Evolutionary conservation across 92 coral and sea anemone genomes (phyloP), one percentile per base, ranked within the genome.

Genomic region (Plumapathes pennacea): DNA sequence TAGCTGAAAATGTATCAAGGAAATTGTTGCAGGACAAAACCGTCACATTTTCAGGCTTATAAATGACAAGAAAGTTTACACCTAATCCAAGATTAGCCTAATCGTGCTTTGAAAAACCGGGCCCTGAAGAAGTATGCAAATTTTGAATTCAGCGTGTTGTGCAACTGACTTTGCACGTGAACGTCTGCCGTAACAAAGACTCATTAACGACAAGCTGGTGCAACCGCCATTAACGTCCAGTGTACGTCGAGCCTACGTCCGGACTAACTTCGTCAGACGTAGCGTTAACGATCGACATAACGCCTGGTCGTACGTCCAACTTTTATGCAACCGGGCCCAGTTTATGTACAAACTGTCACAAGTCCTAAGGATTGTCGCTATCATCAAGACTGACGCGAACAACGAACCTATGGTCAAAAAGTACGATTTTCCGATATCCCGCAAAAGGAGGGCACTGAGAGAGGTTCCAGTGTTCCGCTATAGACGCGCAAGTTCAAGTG

Each of bases 351-450:
- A 5, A 4, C 5, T 12, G 6, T 42, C 22, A 67, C 65, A 19
- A 48, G 65, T 8, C 75, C 82, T 13, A 46, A 52, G 25, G 82
- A 81, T 89, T 44, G 68, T 89, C n/a, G 94, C 82, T 9, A 51
- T 79, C 32, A 73, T 92, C 30, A 73, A 78, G 62, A 51, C 47
- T 42, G 80, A 64, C 45, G 26, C 26, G 4, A 48, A 63, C 25
- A 82, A 72, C 17, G 30, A 53, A 34, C 76, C 70, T 8, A 72
- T 83, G 28, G 69, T 88, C 42, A 25, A 37, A n/a, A n/a, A n/a
- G n/a, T n/a, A n/a, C n/a, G n/a, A n/a, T n/a, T n/a, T n/a, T n/a
- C n/a, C n/a, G n/a, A n/a, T n/a, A n/a, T n/a, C n/a, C n/a, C n/a
- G n/a, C n/a, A n/a, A n/a, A n/a, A n/a, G n/a, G n/a, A n/a, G n/a